Conservation (phyloP, 2,797 vertebrate species). For the Karalla daura region DNA sequence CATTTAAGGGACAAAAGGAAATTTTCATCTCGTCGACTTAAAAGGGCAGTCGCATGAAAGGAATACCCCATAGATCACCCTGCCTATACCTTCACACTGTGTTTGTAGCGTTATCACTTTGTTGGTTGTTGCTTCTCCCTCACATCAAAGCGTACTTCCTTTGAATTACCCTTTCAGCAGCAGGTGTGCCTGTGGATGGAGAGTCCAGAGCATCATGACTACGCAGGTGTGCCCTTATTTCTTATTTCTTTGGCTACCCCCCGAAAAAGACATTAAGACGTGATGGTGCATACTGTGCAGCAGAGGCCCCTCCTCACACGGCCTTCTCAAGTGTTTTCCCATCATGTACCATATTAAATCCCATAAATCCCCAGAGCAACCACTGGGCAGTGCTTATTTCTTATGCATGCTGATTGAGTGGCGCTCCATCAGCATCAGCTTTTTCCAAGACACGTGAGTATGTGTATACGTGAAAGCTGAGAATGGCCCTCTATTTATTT, state of each 20-base stretch:
- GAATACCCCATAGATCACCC: slow-evolving; percentile 20
- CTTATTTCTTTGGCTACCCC: background rate
- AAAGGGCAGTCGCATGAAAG: slow-evolving; percentile 18
- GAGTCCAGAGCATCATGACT: slow-evolving; percentile 28
- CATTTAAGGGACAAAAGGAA: too few relatives aligned
- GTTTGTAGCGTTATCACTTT: slow-evolving; percentile 37
- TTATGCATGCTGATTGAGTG: background rate
- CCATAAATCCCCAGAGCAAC: background rate
- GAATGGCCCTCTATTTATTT: too few relatives aligned
- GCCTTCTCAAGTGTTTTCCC: background rate
- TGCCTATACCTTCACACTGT: background rate
- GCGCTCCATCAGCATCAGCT: background rate
- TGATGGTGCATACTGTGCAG: background rate
- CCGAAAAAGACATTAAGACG: background rate
- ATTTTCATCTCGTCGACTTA: slow-evolving; percentile 8
- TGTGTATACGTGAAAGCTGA: too few relatives aligned
- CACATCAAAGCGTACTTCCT: slow-evolving; percentile 68
- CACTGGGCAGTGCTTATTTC: background rate
- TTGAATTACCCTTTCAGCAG: slow-evolving; percentile 53
- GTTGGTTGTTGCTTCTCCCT: slow-evolving; percentile 53
- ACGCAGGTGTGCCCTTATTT: slow-evolving; percentile 47
- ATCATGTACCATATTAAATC: background rate
- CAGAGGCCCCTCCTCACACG: background rate
- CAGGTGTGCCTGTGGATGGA: slow-evolving; percentile 60
- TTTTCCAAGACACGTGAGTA: background rate